Base-by-base conservation (phyloP, 2,797 vertebrate species). In the Cossypha dichroa region DNA sequence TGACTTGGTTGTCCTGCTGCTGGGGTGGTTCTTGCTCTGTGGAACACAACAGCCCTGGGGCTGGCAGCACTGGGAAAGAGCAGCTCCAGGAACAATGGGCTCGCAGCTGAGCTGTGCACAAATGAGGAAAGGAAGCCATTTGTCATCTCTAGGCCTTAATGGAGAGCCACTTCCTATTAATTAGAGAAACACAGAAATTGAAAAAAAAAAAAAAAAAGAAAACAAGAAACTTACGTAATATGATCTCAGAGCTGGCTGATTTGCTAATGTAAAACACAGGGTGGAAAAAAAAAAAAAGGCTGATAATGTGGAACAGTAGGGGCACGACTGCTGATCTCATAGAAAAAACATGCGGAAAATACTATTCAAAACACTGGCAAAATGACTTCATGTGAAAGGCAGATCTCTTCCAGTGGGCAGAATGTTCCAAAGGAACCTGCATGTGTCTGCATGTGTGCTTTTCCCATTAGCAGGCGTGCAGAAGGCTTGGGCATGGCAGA, bases 241-340 rank as follows among this genome's bases (percentile, higher is more conserved):
- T 90, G 89, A 95, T 66, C 91, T 95, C 82, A 81, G 87, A 94
- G 69, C 91, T 94, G 87, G 93, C 73, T 52, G 89, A 95, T 94
- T 85, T 73, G 67, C 51, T 93, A 96, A 91, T 94, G 85, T 81
- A 75, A 95, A 96, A 95, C 73, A 78, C 79, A 88, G 91, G 45
- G 82, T 75, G 94, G 89, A 34, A 8, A 34, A 34, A 96, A 34
- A 96, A 67, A 93, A 94, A 90, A 63, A 38, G 60, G 72, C 58
- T 94, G 93, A 96, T 95, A 96, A 96, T 95, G 90, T 95, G 91
- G 93, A 96, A 96, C 95, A 95, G 84, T 94, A 81, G 92, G 92
- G 94, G 91, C 89, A 95, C 84, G 93, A 94, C 94, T 96, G 93
- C 91, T 96, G 96, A 96, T 80, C 95, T 97, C 92, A 97, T n/a